Base-by-base conservation (phyloP, 1,140 invertebrate species). In the Mactra quadrangularis region DNA sequence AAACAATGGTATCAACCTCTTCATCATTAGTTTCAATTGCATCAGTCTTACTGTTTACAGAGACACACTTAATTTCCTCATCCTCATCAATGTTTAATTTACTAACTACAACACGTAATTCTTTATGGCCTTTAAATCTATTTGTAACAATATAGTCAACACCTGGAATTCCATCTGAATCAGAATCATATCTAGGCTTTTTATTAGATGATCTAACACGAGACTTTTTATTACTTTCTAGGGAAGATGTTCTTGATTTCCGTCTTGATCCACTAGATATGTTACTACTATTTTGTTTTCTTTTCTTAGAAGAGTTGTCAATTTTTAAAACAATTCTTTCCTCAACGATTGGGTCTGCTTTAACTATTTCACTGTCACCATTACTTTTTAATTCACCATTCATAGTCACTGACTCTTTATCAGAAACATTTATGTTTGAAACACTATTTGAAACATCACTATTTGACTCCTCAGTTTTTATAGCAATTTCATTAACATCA, bases 61-160 rank as follows among this genome's bases (percentile, higher is more conserved):
- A 38, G 1, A 27, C 41, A 6, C 47, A 11, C 1, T 35, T 11
- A 0, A 45, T 7, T 29, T 55, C 60, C 59, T 86, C 76, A 75
- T 53, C 72, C 17, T 74, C 31, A 17, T 19, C 41, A 11, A 89
- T 71, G 27, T 88, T 82, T 22, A 88, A 75, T 29, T 81, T 87
- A 19, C 87, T 59, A 25, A 90, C 25, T 22, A 86, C 83, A 19
- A 90, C 88, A 27, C 82, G 47, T 88, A 91, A 88, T 62, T 82
- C 68, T 78, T 86, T 86, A 59, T 81, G 60, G 41, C 89, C 89
- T 87, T 89, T 90, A 50, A 90, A 90, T 82, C 87, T 91, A 11
- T 85, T 87, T n/a, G 87, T 82, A 22, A 90, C 84, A 66, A 90
- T 86, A 83, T 89, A 91, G 83, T 90, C 88, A 17, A 89, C 76